Evolutionary conservation across 37 sponge, comb jelly and placozoan genomes (phyloP).

Genomic region (Amphimedon queenslandica): DNA sequence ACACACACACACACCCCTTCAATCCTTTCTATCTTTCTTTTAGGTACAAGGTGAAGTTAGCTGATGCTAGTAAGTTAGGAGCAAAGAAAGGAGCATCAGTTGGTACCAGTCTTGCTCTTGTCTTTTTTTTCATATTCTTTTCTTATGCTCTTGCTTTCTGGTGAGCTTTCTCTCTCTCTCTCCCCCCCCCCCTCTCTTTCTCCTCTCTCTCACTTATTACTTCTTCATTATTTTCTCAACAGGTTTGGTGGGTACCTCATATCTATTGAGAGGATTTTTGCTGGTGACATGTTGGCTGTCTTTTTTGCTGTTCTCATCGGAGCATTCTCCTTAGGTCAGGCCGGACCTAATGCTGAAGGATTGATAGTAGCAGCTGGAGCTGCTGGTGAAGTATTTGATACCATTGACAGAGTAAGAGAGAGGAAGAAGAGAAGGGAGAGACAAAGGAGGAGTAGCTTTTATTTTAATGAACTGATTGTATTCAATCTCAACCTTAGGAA

Average conservation of each 20-base stretch:
- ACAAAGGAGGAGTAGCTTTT: too few species aligned
- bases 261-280: not conserved
- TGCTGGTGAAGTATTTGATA: slow-evolving; percentile 54
- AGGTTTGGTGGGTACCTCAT: slow-evolving; percentile 73
- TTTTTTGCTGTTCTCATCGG: slow-evolving; percentile 74
- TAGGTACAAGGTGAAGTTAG: slow-evolving; percentile 61
- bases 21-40: not conserved
- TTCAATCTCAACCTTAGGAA: slow-evolving; percentile 5
- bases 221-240: not conserved
- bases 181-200: too few species aligned
- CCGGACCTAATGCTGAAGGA: slow-evolving; percentile 56
- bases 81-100: slow-evolving; percentile 42
- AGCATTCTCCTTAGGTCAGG: slow-evolving; percentile 72
- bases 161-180: slow-evolving; percentile 18
- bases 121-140: slow-evolving; percentile 55
- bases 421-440: too few species aligned
- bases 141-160: slow-evolving; percentile 81
- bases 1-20: not conserved
- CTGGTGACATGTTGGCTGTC: slow-evolving; percentile 25
- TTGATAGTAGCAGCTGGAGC: slow-evolving; percentile 57
- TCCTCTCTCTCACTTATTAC: too few species aligned
- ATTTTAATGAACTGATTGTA: too few species aligned
- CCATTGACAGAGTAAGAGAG: slow-evolving; percentile 79
- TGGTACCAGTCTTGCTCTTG: slow-evolving; percentile 16
- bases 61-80: slow-evolving; percentile 41